Base-by-base conservation (phyloP, 2,797 vertebrate species). In the Harpagifer antarcticus region DNA sequence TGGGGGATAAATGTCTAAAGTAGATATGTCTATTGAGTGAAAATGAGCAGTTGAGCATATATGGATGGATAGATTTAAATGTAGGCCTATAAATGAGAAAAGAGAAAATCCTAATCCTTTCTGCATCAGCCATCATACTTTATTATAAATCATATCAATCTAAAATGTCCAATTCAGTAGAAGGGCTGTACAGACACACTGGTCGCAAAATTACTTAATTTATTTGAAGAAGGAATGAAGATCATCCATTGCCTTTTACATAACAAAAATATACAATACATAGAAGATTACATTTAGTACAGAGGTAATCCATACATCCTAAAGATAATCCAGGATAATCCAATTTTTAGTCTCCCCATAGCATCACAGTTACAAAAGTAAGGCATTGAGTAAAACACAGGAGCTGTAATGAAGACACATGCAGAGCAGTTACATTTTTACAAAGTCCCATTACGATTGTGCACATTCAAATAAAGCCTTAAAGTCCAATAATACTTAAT, bases 251-350 rank as follows among this genome's bases (percentile, higher is more conserved):
- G 54, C 75, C 83, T 50, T 90, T 84, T 75, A 86, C 66, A 91
- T 44, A 20, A 54, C 63, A 91, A 81, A 86, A 82, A 82, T 82
- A 88, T 62, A 88, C 62, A 87, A 87, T 78, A 86, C 72, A 87
- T 10, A 72, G n/a, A n/a, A n/a, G 79, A 89, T 90, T 90, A 91
- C 74, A 84, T 4, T 81, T 83, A 49, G 40, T 72, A 91, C 45
- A 90, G 88, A 90, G 88, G 89, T 92, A 91, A 91, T 91, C 80
- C 82, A 85, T 50, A 85, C 56, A 90, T 88, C 76, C 72, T 82
- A 74, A 64, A 84, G n/a, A 88, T 85, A 92, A 91, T 92, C 91
- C 87, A 89, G 86, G 88, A 89, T 89, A 89, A 92, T 89, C 90
- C 88, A 69, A 88, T 55, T 66, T 84, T 83, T 72, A 78, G 43